Evolutionary conservation across 2,888 invertebrate genomes (phyloP), one percentile per base, ranked within the genome.

Genomic region (Sphaerophoria taeniata): DNA sequence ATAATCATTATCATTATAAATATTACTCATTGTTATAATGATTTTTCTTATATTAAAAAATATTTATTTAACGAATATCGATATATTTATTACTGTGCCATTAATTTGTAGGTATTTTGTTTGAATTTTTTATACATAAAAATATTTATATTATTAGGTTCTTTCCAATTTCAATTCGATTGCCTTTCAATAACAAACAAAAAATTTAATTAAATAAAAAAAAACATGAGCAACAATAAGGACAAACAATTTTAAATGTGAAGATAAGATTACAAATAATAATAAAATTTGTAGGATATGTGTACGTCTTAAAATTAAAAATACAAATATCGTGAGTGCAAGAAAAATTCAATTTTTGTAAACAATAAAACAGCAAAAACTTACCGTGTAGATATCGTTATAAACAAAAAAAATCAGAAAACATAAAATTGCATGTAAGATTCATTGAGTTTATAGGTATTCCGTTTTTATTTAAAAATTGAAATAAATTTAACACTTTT

Each of bases 101-200:
- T 85, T 85, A 72, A 31, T 69, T 76, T 72, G 12, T n/a, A 61
- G 43, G 12, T 53, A 65, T 73, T 24, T 4, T 11, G 14, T 71
- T 71, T 24, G 3, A 43, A 33, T n/a, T 80, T 65, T 73, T 72
- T 70, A 69, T 72, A 24, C 24, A 24, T 24, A 24, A 24, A 24
- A 24, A 24, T 24, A 24, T 71, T 73, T 72, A 79, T 72, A 73
- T 14, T 24, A 67, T 67, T 7, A 71, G 74, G 79, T 84, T 3
- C 70, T 75, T 84, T 79, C 79, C 79, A 78, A 84, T 79, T 84
- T 84, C 84, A 84, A 84, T 84, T 80, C 84, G 71, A 75, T 80
- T 84, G 84, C 80, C 84, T 79, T 79, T 79, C 14, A 61, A 60
- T 63, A 3, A 53, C 33, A 56, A 43, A 56, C 51, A 71, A 47